Conservation (phyloP, 2,797 vertebrate genomes). For the Podarcis lilfordi region DNA sequence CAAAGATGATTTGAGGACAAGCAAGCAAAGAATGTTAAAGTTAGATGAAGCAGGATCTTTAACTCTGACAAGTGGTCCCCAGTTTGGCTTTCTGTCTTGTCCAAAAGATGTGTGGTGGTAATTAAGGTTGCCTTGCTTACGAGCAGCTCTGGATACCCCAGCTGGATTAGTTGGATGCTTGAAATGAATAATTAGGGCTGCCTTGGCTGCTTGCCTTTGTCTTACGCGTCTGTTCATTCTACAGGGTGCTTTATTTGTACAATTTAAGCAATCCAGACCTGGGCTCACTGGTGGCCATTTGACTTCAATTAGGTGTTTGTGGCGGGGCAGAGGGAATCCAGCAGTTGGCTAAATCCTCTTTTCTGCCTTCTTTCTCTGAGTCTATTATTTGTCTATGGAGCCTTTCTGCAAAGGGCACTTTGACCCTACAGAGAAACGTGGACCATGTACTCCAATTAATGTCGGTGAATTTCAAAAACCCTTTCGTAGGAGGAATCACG, state of each 20-base stretch:
- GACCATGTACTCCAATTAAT: background rate
- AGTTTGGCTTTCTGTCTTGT: slow-evolving; percentile 2
- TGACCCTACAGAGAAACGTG: background rate
- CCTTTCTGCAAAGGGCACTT: background rate
- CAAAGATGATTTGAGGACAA: background rate
- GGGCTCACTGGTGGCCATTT: background rate
- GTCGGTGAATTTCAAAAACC: background rate
- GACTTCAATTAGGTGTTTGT: background rate
- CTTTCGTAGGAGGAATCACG: background rate
- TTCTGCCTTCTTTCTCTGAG: background rate
- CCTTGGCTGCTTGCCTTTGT: background rate
- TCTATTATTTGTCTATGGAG: background rate
- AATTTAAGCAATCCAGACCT: background rate
- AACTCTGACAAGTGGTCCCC: background rate
- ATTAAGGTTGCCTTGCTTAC: background rate
- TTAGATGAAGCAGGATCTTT: background rate
- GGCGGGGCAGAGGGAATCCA: background rate
- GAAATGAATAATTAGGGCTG: background rate
- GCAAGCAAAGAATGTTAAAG: background rate
- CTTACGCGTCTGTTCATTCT: no score
- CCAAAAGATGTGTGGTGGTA: slow-evolving; percentile 2
- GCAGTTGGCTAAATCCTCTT: background rate
- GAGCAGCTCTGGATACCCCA: background rate
- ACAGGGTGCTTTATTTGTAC: background rate
- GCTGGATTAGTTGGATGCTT: background rate